Evolutionary conservation across 2,888 invertebrate genomes (phyloP).

Genomic region (Anthophora plumipes): DNA sequence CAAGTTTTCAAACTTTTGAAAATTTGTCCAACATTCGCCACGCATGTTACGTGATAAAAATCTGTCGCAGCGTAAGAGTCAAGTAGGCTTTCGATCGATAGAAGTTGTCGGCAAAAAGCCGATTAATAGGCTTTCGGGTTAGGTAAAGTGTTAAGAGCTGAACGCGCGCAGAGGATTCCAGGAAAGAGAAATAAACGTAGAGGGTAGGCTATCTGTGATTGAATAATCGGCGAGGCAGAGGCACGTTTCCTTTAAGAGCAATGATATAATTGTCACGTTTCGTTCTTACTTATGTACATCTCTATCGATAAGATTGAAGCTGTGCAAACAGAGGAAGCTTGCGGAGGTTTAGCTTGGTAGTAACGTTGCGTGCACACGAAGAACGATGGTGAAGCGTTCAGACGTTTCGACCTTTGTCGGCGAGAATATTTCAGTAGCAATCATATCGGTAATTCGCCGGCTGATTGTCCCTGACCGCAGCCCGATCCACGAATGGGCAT

Average conservation of each 20-base stretch:
- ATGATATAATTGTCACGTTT: background rate
- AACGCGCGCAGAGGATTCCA: too few relatives aligned
- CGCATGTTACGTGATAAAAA: too few relatives aligned
- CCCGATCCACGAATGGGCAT: conserved; percentile 76
- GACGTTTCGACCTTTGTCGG: conserved; percentile 80
- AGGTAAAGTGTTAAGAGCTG: too few relatives aligned
- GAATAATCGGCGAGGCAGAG: too few relatives aligned
- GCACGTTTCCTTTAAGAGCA: background rate
- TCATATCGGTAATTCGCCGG: conserved; percentile 84
- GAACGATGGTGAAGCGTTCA: conserved; percentile 30
- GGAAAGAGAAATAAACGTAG: background rate
- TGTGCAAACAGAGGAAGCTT: conserved; percentile 52
- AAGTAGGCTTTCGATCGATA: too few relatives aligned
- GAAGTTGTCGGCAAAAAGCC: too few relatives aligned
- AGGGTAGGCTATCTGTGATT: too few relatives aligned
- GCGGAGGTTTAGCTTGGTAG: background rate
- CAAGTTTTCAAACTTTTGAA: too few relatives aligned
- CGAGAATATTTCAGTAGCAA: conserved; percentile 83
- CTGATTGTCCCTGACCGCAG: conserved; percentile 84
- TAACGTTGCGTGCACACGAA: conserved; percentile 7
- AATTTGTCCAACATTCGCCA: too few relatives aligned
- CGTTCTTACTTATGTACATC: background rate
- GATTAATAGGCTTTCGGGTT: too few relatives aligned
- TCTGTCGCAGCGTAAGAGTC: too few relatives aligned
- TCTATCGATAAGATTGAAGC: background rate